These are phyloP conservation scores for Percopsis omiscomaycus DNA, from an alignment of 2,797 vertebrate genomes.

Conservation along the genomic window DNA sequence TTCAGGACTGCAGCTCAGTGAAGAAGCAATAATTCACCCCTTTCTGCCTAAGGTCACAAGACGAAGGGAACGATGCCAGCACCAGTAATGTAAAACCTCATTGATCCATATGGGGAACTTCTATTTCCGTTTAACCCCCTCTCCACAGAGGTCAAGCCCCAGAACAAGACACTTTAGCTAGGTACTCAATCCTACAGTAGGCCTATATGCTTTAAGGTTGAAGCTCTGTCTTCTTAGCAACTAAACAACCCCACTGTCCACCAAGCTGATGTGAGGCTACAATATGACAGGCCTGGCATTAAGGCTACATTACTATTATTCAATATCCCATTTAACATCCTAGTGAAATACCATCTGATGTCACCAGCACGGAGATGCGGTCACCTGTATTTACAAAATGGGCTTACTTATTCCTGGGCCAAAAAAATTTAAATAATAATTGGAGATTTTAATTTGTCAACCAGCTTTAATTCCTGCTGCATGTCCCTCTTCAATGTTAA, in stretches of 20 bases:
- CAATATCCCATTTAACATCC: background rate
- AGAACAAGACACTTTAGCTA: background rate
- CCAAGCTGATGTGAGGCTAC: slow-evolving; percentile 18
- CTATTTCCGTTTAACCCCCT: background rate
- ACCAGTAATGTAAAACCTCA: slow-evolving; percentile 7
- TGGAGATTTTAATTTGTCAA: too few species aligned
- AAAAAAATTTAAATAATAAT: too few species aligned
- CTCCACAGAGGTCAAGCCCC: background rate
- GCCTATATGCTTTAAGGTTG: background rate
- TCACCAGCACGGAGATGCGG: background rate
- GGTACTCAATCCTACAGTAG: background rate
- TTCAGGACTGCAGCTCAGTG: slow-evolving; percentile 9
- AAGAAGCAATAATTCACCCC: slow-evolving; percentile 10
- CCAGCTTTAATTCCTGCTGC: too few species aligned
- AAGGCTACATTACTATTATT: background rate
- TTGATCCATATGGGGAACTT: slow-evolving; percentile 14
- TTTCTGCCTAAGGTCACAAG: background rate
- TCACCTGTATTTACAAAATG: slow-evolving; percentile 1
- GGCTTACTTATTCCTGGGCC: background rate
- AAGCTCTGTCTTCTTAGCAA: background rate
- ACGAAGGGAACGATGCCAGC: slow-evolving; percentile 1
- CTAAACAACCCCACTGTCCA: background rate
- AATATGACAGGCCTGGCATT: slow-evolving; percentile 3
- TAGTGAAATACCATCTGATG: slow-evolving; percentile 3
- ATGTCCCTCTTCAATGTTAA: too few species aligned